Base-by-base conservation (phyloP, 2,113 vertebrate species). In the Melanerpes aurifrons region DNA sequence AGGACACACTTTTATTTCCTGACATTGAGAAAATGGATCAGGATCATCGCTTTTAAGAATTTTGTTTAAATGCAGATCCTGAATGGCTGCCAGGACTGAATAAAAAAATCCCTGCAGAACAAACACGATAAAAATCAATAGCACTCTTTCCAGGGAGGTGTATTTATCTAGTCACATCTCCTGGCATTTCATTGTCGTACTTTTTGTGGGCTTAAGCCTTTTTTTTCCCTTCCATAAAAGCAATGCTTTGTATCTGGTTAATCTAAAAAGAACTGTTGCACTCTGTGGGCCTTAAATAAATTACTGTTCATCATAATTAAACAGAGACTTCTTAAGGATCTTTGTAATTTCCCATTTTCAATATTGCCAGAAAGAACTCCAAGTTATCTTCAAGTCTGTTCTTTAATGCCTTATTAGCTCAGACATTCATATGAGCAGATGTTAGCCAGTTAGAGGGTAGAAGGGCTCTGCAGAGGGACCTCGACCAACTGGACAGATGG, bases 81-180 rank as follows among this genome's bases (percentile, higher is more conserved):
- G 83, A 97, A 96, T 64, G 37, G 4, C 37, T 95, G 80, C 92
- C 92, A 85, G 72, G 64, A 31, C 64, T 85, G 62, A 87, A 81
- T 92, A 93, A 95, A 94, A 91, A 92, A 89, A 82, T 95, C 47
- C 66, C 79, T 89, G 16, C 79, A 92, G 83, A 94, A 73, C 64
- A 96, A 96, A 93, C 77, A 91, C 37, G 86, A 53, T 82, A 82
- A 92, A 95, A 89, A 97, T 95, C 93, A 94, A 90, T 80, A 88
- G 3, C 4, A 16, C 20, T 89, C 64, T 93, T 86, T 94, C 57
- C 35, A 86, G 45, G 74, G 76, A 88, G 15, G 11, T 69, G 71
- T 90, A 92, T 92, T 76, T 94, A 56, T 95, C 77, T 94, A 59
- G n/a, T 89, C 87, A 28, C 74, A 35, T 94, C 74, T 93, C 17